Conservation (phyloP, 30 jellyfish, hydroid and myxozoan genomes). For the Pelagia noctiluca region DNA sequence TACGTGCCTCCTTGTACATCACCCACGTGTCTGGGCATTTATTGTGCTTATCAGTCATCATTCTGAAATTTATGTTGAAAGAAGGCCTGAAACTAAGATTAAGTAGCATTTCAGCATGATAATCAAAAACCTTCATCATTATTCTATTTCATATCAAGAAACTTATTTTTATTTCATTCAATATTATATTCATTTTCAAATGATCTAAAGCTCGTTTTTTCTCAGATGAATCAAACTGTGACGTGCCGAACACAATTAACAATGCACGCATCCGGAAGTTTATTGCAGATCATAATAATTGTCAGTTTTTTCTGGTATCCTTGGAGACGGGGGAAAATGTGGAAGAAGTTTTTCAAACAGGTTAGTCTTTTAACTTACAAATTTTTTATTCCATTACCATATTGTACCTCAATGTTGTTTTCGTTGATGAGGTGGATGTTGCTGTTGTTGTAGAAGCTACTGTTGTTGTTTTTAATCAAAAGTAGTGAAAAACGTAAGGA, state of each 20-base stretch:
- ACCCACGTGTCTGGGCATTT: too few species aligned
- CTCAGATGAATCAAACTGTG: constrained; percentile 24
- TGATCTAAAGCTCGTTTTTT: background rate
- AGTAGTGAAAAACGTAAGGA: too few species aligned
- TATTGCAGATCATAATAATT: constrained; percentile 81
- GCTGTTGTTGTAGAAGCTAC: too few species aligned
- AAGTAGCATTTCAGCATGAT: too few species aligned
- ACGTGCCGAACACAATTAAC: constrained; percentile 35
- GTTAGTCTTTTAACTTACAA: constrained; percentile 20
- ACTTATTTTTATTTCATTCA: background rate
- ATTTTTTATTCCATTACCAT: background rate
- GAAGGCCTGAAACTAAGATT: too few species aligned
- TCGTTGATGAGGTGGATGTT: too few species aligned
- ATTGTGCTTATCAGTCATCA: too few species aligned
- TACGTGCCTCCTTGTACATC: too few species aligned
- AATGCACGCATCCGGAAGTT: constrained; percentile 80
- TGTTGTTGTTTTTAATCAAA: too few species aligned
- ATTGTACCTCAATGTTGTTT: background rate
- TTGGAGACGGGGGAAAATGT: constrained; percentile 86
- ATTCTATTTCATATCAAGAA: too few species aligned
- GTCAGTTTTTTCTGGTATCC: constrained; percentile 87
- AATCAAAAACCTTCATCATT: too few species aligned
- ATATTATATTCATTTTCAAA: background rate
- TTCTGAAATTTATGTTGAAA: too few species aligned
- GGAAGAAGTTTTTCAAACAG: constrained; percentile 80